Evolutionary conservation across 2,888 invertebrate species (phyloP).

Genomic region (Hydroisotoma schaefferi): DNA sequence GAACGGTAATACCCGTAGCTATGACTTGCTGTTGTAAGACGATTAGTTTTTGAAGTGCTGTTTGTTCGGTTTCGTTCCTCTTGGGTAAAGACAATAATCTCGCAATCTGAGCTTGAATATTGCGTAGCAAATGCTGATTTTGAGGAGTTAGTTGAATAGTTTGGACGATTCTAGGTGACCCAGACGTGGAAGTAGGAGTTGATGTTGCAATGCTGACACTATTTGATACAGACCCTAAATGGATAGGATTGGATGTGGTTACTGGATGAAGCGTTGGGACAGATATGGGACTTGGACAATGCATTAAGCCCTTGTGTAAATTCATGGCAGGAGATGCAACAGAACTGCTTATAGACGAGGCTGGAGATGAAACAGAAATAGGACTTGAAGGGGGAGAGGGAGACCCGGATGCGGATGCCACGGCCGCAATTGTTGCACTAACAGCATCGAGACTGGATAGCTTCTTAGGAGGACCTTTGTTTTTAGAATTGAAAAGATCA

Average conservation of each 20-base stretch:
- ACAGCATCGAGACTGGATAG: constrained; percentile 33
- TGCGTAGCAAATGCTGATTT: constrained; percentile 61
- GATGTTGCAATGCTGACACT: constrained; percentile 9
- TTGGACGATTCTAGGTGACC: constrained; percentile 60
- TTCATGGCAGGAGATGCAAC: constrained; percentile 4
- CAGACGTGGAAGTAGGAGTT: constrained; percentile 7
- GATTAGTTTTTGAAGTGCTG: constrained; percentile 47
- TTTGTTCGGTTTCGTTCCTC: constrained; percentile 45
- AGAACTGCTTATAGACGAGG: constrained; percentile 1
- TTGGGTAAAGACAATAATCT: constrained; percentile 41
- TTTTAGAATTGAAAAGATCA: constrained; percentile 22
- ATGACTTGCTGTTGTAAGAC: constrained; percentile 48
- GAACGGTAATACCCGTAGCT: constrained; percentile 46
- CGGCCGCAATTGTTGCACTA: constrained; percentile 36
- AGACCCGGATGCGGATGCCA: constrained; percentile 28
- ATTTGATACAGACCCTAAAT: constrained; percentile 1
- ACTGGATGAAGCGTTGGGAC: constrained; percentile 7
- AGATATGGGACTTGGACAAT: too few species aligned
- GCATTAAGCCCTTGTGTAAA: too few species aligned
- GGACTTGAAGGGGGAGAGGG: constrained; percentile 15
- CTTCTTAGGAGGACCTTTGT: constrained; percentile 31
- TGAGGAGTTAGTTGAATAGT: constrained; percentile 71
- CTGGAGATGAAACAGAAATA: constrained; percentile 2
- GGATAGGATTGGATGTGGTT: constrained; percentile 1
- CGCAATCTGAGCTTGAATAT: constrained; percentile 47